Evolutionary conservation across 2,797 vertebrate genomes (phyloP).

Genomic region (Amblyopsis hoosieri): DNA sequence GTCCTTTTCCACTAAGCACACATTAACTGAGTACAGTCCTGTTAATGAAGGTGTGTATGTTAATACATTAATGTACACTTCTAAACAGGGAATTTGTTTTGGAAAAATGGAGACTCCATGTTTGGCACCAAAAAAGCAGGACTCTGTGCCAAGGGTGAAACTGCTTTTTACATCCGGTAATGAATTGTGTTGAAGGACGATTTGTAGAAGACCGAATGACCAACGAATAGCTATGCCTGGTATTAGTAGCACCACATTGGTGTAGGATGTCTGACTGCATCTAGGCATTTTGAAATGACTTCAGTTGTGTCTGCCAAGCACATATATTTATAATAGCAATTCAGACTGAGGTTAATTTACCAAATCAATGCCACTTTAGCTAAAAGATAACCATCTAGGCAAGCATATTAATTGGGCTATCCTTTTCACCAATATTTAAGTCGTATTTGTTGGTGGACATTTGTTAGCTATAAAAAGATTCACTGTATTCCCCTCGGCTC

Average conservation of each 20-base stretch:
- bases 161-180: neutral
- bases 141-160: constrained; percentile 1
- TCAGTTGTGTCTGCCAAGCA: no score
- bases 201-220: neutral
- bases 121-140: neutral
- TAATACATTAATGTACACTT: neutral
- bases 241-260: neutral
- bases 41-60: neutral
- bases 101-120: neutral
- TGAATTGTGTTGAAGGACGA: neutral
- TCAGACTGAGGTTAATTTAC: no score
- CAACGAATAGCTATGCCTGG: neutral
- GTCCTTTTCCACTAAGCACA: no score
- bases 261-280: neutral
- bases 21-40: no score
- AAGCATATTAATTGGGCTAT: no score
- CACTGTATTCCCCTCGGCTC: constrained; percentile 1
- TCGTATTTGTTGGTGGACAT: neutral
- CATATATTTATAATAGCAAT: no score
- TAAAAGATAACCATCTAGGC: no score
- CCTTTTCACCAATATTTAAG: neutral
- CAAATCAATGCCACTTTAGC: no score
- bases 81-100: neutral
- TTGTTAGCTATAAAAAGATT: neutral
- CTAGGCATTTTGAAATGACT: no score